Percentiles rank a stretch among this genome's conserved stretches.
Conservation (phyloP, 2,797 vertebrate genomes). For the Tenualosa thibaudeaui region DNA sequence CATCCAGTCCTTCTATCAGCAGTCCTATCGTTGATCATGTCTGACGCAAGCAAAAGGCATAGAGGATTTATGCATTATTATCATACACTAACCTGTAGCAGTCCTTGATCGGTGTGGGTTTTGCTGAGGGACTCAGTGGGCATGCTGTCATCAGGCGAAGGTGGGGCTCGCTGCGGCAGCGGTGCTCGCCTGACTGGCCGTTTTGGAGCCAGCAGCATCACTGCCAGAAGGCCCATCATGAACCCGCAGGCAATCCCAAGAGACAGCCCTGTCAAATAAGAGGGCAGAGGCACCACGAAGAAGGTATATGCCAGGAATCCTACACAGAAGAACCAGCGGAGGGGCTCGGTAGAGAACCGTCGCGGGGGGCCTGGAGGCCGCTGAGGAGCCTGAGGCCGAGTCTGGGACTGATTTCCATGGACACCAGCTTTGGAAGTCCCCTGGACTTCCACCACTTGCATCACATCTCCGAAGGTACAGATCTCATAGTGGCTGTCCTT, state of each 20-base stretch:
- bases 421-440: conserved; percentile 1
- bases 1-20: not conserved
- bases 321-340: conserved; percentile 72
- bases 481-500: conserved; percentile 71
- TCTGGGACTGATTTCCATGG: not conserved
- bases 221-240: conserved; percentile 74
- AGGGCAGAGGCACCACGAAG: conserved; percentile 81
- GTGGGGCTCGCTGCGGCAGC: not conserved
- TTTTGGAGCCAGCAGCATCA: conserved; percentile 70
- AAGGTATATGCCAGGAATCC: conserved; percentile 79
- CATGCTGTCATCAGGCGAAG: conserved; percentile 32
- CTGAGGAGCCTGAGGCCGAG: not conserved
- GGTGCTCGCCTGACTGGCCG: conserved; percentile 24
- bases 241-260: conserved; percentile 80
- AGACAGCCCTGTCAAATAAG: conserved; percentile 79
- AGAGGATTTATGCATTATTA: not conserved
- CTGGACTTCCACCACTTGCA: conserved; percentile 76
- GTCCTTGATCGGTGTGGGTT: conserved; percentile 51
- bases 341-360: conserved; percentile 58
- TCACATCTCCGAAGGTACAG: conserved; percentile 72
- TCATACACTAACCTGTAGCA: conserved; percentile 69
- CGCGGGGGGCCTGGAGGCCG: not conserved
- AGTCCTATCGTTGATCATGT: not conserved
- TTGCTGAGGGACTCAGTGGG: conserved; percentile 42
- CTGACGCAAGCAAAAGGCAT: not conserved